phyloP scores from a whole-genome alignment of 2,113 vertebrate genomes.

The Psephotus haematonotus region DNA sequence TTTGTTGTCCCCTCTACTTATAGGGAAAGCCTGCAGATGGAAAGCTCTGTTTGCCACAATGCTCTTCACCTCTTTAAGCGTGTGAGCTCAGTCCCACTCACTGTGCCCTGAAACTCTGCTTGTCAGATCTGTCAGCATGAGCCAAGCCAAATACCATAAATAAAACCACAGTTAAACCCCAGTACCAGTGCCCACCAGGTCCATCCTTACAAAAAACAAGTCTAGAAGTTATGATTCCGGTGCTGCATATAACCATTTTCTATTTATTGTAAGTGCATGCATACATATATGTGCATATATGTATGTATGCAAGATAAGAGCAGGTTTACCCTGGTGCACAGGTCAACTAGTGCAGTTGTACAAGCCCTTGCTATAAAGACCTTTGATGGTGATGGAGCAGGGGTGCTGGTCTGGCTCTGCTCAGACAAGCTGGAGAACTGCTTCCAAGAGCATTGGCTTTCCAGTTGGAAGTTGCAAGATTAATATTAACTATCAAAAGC shows the following conservation, averaged over 20 bases:
- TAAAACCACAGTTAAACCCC: background rate
- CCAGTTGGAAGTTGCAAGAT: background rate
- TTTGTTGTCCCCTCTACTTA: background rate
- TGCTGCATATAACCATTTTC: fast-evolving
- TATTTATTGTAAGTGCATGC: background rate
- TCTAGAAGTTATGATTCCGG: background rate
- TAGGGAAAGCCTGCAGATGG: fast-evolving
- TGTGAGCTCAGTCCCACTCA: background rate
- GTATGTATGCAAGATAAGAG: background rate
- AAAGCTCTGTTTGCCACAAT: background rate
- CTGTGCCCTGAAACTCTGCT: fast-evolving
- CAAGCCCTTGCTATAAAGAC: background rate
- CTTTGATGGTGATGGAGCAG: background rate
- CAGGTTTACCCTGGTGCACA: background rate
- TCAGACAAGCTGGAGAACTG: background rate
- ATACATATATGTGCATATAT: fast-evolving
- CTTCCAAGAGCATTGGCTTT: background rate
- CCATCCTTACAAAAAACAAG: background rate
- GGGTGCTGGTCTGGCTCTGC: background rate
- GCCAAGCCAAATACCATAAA: background rate
- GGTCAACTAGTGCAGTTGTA: background rate
- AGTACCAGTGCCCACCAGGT: background rate
- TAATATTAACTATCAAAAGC: background rate
- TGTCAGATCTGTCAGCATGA: background rate
- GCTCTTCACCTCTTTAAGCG: background rate